These are phyloP conservation scores for Cephus rjabovi DNA, from an alignment of 2,888 invertebrate genomes.

Conservation along the genomic window DNA sequence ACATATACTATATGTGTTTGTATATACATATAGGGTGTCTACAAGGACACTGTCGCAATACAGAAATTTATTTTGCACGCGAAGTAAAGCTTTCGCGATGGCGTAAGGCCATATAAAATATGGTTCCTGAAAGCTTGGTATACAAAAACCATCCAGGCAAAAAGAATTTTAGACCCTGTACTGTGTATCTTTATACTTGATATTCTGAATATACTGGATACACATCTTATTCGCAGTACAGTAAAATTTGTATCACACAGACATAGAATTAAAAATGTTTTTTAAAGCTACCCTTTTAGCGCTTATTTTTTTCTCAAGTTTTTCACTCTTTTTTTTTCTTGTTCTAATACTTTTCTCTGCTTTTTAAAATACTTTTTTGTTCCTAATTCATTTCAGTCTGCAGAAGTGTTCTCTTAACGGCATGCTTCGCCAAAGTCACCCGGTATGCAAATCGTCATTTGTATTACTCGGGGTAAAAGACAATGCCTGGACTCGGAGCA, in stretches of 20 bases:
- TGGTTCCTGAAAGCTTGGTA: background rate
- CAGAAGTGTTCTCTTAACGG: background rate
- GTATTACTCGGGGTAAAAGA: slow-evolving; percentile 17
- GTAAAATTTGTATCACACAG: background rate
- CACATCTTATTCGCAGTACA: background rate
- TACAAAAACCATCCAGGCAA: background rate
- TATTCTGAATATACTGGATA: no score
- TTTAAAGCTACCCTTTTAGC: background rate
- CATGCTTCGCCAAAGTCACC: slow-evolving; percentile 6
- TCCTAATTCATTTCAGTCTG: background rate
- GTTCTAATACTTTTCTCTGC: background rate
- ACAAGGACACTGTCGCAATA: background rate
- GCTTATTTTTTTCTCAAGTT: background rate
- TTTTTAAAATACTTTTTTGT: background rate
- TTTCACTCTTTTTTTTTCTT: background rate
- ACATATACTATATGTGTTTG: no score
- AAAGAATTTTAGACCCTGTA: background rate
- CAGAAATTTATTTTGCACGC: background rate
- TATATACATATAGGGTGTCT: background rate
- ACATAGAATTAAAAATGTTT: background rate
- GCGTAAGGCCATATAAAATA: background rate
- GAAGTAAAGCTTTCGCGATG: background rate
- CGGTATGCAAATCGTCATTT: slow-evolving; percentile 18
- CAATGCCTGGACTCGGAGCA: slow-evolving; percentile 16
- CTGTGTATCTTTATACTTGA: no score